Base-by-base conservation (phyloP, 2,888 invertebrate species). In the Chymomyza amoena region DNA sequence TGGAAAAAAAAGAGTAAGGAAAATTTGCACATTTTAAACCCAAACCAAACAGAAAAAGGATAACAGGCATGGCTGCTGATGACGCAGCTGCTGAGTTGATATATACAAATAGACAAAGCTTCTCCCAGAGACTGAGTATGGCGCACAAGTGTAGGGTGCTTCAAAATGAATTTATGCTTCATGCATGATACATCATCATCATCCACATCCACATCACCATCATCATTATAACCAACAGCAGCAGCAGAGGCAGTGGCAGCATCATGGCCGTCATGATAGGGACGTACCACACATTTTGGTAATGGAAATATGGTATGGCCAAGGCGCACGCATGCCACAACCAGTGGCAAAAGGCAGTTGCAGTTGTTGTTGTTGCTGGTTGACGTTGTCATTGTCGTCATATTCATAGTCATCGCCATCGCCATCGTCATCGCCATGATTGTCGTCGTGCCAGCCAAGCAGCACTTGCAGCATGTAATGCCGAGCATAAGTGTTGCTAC, bases 401-500 rank as follows among this genome's bases (percentile, higher is more conserved):
- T 18, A 45, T 45, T 45, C 52, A 18, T 54, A 18, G 28, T 61
- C 64, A 64, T 70, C 69, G 52, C 52, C 69, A 79, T 82, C 76
- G 79, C 77, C 80, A 73, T 81, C 78, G 82, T 81, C 20, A 57
- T 28, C 18, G 85, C 76, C 73, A 85, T 87, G 69, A 84, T 80
- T 84, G 82, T 81, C 78, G 82, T 81, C 52, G 52, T 54, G 57
- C 75, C 73, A 85, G 84, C 70, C 78, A 85, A 72, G 63, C 69
- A 78, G 67, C 52, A 28, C 52, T 39, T 71, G 71, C 74, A 82
- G 84, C 78, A 79, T 80, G 80, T 87, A 87, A 87, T 85, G 84
- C 86, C 82, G 82, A 85, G 78, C 81, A 85, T 88, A 89, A 89
- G 89, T 89, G 88, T 89, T 84, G 80, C 87, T 88, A 89, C 88